phyloP scores from a whole-genome alignment of 2,113 vertebrate genomes.

The Noctilio leporinus region DNA sequence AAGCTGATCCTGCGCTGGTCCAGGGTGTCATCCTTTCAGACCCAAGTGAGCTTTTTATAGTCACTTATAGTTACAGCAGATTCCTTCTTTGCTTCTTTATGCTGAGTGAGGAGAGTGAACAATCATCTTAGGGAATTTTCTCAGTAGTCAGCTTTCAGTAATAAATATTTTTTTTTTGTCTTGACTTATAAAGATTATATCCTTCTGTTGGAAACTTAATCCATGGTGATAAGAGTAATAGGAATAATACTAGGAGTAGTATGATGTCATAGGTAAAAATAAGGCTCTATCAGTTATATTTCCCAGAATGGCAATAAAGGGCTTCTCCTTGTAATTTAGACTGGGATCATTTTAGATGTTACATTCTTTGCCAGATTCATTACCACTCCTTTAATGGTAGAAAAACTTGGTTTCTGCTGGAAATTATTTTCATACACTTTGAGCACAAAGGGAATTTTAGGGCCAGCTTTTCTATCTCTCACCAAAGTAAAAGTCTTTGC shows the following conservation, averaged over 20 bases:
- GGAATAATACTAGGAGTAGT: slow-evolving; percentile 6
- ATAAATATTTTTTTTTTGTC: not conserved
- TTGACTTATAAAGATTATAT: not conserved
- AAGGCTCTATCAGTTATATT: slow-evolving; percentile 60
- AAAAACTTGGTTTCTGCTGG: not conserved
- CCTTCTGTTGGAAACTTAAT: slow-evolving; percentile 22
- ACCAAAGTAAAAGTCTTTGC: slow-evolving; percentile 13
- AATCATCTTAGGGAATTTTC: slow-evolving; percentile 43
- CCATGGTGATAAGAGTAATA: not conserved
- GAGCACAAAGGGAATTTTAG: not conserved
- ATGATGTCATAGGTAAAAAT: slow-evolving; percentile 71
- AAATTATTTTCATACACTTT: slow-evolving; percentile 27
- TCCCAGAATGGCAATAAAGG: slow-evolving; percentile 62
- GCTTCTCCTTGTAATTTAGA: slow-evolving; percentile 39
- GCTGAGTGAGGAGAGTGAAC: not conserved
- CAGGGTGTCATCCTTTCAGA: slow-evolving; percentile 34
- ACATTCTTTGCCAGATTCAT: not conserved
- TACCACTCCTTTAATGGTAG: slow-evolving; percentile 36
- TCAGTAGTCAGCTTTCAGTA: not conserved
- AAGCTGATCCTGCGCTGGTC: slow-evolving; percentile 61
- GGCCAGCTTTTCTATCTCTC: not conserved
- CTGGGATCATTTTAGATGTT: not conserved
- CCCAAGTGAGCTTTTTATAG: slow-evolving; percentile 61
- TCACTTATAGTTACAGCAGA: not conserved
- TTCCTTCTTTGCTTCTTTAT: slow-evolving; percentile 4